Percentiles rank a stretch among this genome's conserved stretches.
Evolutionary conservation across 2,888 invertebrate genomes (phyloP).

Genomic region (Nemurella pictetii): DNA sequence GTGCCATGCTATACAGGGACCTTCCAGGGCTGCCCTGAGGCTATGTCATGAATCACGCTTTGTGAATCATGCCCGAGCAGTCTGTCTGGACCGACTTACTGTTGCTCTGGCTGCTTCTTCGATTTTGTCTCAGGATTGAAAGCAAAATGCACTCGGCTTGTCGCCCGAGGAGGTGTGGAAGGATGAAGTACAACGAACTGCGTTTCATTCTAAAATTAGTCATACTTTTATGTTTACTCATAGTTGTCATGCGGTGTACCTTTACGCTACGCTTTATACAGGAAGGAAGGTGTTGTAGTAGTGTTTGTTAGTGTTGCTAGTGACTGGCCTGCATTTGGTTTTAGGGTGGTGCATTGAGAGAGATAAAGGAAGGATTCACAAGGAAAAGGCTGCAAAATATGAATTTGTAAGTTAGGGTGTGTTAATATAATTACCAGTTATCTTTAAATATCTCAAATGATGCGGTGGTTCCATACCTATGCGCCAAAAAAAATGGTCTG

Average conservation of each 20-base stretch:
- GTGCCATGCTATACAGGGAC: neutral
- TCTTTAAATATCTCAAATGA: no score
- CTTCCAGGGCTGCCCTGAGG: neutral
- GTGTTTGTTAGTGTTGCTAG: neutral
- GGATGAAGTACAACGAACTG: neutral
- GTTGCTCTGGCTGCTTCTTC: neutral
- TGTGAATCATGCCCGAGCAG: conserved; percentile 16
- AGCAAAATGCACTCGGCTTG: neutral
- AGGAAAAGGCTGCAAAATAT: no score
- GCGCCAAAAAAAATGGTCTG: no score
- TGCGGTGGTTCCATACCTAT: no score
- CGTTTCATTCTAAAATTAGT: neutral
- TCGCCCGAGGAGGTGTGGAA: neutral
- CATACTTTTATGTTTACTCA: neutral
- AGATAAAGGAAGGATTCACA: no score
- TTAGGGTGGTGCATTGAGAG: neutral
- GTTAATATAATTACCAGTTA: no score
- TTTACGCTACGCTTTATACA: neutral
- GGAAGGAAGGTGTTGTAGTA: no score
- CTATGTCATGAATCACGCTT: neutral
- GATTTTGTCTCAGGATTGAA: neutral
- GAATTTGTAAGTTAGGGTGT: no score
- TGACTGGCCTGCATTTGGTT: neutral
- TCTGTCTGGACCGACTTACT: conserved; percentile 1
- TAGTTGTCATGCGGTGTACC: neutral